phyloP scores from a whole-genome alignment of 2,113 vertebrate species.

The Peromyscus polionotus region DNA sequence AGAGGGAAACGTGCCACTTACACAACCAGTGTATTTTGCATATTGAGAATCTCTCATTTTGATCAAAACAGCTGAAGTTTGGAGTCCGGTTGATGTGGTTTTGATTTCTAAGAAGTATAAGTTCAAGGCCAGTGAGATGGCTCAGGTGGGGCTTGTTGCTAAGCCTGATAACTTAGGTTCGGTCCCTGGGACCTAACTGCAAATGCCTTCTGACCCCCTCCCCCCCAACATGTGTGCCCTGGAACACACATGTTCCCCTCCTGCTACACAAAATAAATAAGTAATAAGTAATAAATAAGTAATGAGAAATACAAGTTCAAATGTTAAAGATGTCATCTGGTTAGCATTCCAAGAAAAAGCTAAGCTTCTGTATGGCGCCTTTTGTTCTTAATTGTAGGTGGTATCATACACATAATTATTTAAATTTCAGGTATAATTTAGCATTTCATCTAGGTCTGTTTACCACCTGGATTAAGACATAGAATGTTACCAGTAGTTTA shows the following conservation, averaged over 20 bases:
- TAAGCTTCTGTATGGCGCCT: background rate
- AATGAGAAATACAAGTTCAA: conserved; percentile 61
- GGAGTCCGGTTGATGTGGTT: conserved; percentile 8
- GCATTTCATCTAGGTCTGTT: background rate
- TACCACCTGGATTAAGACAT: background rate
- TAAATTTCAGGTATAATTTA: background rate
- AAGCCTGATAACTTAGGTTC: background rate
- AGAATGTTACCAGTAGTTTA: conserved; percentile 8
- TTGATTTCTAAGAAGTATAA: conserved; percentile 46
- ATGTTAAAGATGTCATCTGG: conserved; percentile 53
- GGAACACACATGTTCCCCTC: background rate
- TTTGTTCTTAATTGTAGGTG: conserved; percentile 32
- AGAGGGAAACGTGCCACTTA: conserved; percentile 28
- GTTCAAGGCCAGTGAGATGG: background rate
- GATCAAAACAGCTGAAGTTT: conserved; percentile 24
- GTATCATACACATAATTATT: background rate
- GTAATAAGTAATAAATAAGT: too few relatives aligned
- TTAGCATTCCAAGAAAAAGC: conserved; percentile 34
- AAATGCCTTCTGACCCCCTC: background rate
- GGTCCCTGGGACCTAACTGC: background rate
- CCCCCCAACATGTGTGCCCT: background rate
- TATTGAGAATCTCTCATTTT: conserved; percentile 32
- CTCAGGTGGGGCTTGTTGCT: background rate
- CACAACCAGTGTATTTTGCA: conserved; percentile 35
- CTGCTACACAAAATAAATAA: background rate